Evolutionary conservation across 53 echinoderm and acorn worm genomes (phyloP).

Genomic region (Echinarachnius parma): DNA sequence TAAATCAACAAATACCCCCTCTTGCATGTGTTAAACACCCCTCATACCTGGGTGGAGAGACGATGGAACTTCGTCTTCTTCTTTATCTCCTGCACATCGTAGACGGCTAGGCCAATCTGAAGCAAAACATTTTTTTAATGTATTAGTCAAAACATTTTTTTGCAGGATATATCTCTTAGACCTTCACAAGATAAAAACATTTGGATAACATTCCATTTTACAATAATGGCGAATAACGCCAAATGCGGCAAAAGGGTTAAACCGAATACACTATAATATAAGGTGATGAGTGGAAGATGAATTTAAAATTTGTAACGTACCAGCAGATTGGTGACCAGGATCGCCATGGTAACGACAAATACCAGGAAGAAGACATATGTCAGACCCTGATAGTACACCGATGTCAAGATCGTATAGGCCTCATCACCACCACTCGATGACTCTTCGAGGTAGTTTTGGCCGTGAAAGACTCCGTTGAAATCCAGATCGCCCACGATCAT

Average conservation of each 20-base stretch:
- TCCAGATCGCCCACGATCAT: constrained; percentile 98
- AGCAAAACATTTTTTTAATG: too few relatives aligned
- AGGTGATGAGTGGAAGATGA: background rate
- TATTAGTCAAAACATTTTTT: too few relatives aligned
- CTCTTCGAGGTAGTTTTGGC: constrained; percentile 67
- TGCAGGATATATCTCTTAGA: too few relatives aligned
- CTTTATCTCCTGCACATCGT: constrained; percentile 80
- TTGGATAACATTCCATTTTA: too few relatives aligned
- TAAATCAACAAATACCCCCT: background rate
- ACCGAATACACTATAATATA: too few relatives aligned
- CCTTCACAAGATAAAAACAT: too few relatives aligned
- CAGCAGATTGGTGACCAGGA: constrained; percentile 90
- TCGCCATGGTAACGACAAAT: constrained; percentile 85
- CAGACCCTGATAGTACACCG: constrained; percentile 61
- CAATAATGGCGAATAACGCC: too few relatives aligned
- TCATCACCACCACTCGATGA: background rate
- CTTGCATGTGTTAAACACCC: background rate
- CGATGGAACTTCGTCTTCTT: constrained; percentile 71
- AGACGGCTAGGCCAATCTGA: constrained; percentile 81
- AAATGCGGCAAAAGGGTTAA: too few relatives aligned
- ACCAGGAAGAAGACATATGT: constrained; percentile 71
- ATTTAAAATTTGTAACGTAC: constrained; percentile 46
- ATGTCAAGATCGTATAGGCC: constrained; percentile 43
- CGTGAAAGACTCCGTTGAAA: constrained; percentile 71
- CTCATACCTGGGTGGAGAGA: constrained; percentile 68